A percentile compares a stretch with the other conserved stretches of the same genome.
These are phyloP conservation scores for Tragelaphus eurycerus DNA, from an alignment of 2,797 vertebrate species.

Conservation along the genomic window DNA sequence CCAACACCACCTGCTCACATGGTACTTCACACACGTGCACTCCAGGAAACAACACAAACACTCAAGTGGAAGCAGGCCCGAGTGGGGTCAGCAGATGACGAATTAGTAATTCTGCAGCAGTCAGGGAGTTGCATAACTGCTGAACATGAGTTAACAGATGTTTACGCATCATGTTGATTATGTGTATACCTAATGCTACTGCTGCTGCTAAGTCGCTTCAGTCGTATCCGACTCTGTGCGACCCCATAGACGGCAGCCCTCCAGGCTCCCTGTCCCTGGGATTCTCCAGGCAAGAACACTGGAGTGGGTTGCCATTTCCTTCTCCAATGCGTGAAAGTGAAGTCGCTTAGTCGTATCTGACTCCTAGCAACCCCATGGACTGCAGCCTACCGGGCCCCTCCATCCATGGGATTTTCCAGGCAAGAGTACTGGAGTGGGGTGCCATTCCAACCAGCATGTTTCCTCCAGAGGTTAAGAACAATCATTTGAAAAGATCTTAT, in stretches of 20 bases:
- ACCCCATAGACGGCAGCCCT: no score
- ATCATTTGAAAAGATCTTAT: background rate
- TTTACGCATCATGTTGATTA: background rate
- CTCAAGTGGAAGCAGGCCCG: background rate
- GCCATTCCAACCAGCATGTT: background rate
- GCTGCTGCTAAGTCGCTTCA: no score
- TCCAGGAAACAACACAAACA: background rate
- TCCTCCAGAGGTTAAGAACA: background rate
- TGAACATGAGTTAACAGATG: background rate
- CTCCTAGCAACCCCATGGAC: no score
- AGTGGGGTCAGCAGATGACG: background rate
- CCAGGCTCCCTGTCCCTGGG: no score
- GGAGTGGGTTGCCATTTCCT: no score
- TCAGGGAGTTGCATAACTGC: background rate
- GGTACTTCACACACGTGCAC: background rate
- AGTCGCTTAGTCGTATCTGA: no score
- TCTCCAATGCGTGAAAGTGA: no score
- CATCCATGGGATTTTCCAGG: no score
- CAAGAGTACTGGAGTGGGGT: no score
- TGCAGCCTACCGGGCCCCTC: no score
- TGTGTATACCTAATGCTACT: background rate
- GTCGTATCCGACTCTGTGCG: no score
- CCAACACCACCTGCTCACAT: slow-evolving; percentile 19
- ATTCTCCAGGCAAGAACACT: no score
- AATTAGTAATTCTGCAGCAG: background rate